These are phyloP conservation scores for Sympetrum striolatum DNA, from an alignment of 2,888 invertebrate genomes.

Conservation along the genomic window DNA sequence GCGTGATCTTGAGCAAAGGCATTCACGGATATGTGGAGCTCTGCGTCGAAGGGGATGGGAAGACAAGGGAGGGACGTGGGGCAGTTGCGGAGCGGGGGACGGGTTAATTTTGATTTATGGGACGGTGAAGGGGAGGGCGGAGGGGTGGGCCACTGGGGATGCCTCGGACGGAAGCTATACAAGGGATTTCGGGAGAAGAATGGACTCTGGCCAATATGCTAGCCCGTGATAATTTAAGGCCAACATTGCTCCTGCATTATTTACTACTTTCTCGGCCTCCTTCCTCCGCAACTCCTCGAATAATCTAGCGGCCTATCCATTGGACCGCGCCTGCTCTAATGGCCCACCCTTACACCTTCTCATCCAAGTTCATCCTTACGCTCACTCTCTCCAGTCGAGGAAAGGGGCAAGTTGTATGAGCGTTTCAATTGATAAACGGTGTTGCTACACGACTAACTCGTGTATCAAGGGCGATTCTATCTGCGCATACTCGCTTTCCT, in stretches of 20 bases:
- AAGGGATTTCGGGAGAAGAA: conserved; percentile 13
- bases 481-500: no score
- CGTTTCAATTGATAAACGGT: not conserved
- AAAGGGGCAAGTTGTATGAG: not conserved
- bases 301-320: not conserved
- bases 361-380: not conserved
- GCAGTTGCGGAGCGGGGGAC: not conserved
- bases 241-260: conserved; percentile 3
- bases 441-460: not conserved
- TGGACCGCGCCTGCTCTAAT: not conserved
- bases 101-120: not conserved
- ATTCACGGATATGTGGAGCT: no score
- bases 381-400: not conserved
- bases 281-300: not conserved
- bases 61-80: no score
- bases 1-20: no score
- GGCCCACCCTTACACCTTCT: not conserved
- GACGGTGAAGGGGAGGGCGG: not conserved
- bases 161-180: not conserved
- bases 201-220: conserved; percentile 12
- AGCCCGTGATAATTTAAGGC: conserved; percentile 7
- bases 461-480: no score
- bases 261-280: not conserved
- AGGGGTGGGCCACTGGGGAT: not conserved
- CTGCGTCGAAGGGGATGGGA: no score